Evolutionary conservation across 2,888 invertebrate genomes (phyloP), one percentile per base, ranked within the genome.

Genomic region (Cephus pygmeus): DNA sequence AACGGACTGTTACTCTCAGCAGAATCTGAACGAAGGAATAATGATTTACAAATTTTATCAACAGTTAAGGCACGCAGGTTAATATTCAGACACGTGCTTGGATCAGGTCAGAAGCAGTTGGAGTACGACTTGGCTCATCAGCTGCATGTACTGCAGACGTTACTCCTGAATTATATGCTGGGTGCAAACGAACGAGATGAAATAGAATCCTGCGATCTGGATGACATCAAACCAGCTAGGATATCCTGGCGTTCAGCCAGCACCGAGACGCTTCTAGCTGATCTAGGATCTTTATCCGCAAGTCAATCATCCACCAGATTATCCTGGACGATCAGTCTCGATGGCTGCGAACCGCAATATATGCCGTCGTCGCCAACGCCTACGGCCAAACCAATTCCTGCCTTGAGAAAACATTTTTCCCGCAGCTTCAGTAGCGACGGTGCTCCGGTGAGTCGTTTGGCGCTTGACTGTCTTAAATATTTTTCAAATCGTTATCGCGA

Each of bases 41-140:
- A 75, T 11, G 78, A 78, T 69, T 73, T 78, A 34, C 34, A 75
- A 35, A 56, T 68, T 4, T 31, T 78, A 56, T 73, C 78, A 12
- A 36, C 12, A 31, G 34, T 56, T 12, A 34, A 73, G n/a, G 73
- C 40, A 35, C 69, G 78, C 15, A 75, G 75, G 69, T 31, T 78
- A 30, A 78, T 78, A 75, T 78, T 78, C 73, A 69, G 78, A 30
- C 78, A 78, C 12, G 78, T 78, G n/a, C 76, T 78, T 34, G 76
- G 78, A 34, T 78, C 78, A 12, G 78, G 78, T 40, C 78, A 78
- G 33, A 69, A 75, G 34, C 31, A 12, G 71, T 30, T 69, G 40
- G 68, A 75, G 36, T 68, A 76, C 33, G 78, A 78, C 6, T 31
- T 76, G 68, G 78, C 78, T 35, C 78, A 78, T 68, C 78, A 78